Conservation (phyloP, 2,797 vertebrate genomes). For the Centropyge bicolor region DNA sequence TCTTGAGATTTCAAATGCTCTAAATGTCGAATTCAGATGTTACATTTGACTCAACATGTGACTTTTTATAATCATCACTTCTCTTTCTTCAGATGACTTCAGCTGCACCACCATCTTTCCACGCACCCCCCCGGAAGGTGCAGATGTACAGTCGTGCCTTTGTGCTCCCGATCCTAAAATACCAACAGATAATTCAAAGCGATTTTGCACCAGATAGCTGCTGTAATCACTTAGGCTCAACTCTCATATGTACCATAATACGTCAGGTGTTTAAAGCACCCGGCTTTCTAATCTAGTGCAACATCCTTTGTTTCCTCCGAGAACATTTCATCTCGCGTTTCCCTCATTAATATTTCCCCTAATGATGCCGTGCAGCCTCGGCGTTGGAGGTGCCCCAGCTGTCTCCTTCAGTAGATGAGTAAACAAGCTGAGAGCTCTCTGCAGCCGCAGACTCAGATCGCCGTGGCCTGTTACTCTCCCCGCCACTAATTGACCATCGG, state of each 20-base stretch:
- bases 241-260: background rate
- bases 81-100: background rate
- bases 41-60: background rate
- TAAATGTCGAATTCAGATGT: background rate
- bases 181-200: background rate
- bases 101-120: background rate
- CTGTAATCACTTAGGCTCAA: background rate
- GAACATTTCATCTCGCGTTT: slow-evolving; percentile 40
- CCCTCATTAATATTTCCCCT: slow-evolving; percentile 58
- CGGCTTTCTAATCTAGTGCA: background rate
- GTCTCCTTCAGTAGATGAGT: slow-evolving; percentile 68
- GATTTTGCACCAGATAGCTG: background rate
- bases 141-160: background rate
- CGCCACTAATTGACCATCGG: slow-evolving; percentile 74
- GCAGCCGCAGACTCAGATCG: slow-evolving; percentile 56
- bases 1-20: background rate
- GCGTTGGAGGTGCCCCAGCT: slow-evolving; percentile 67
- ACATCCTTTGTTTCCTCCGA: slow-evolving; percentile 21
- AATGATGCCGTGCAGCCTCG: slow-evolving; percentile 50
- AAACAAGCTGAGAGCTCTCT: slow-evolving; percentile 75
- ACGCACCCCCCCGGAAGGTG: background rate
- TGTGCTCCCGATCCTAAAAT: slow-evolving; percentile 4
- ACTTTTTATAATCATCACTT: background rate
- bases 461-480: slow-evolving; percentile 59
- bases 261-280: background rate